Evolutionary conservation across 2,113 vertebrate species (phyloP).

Genomic region (Aphyosemion australe): DNA sequence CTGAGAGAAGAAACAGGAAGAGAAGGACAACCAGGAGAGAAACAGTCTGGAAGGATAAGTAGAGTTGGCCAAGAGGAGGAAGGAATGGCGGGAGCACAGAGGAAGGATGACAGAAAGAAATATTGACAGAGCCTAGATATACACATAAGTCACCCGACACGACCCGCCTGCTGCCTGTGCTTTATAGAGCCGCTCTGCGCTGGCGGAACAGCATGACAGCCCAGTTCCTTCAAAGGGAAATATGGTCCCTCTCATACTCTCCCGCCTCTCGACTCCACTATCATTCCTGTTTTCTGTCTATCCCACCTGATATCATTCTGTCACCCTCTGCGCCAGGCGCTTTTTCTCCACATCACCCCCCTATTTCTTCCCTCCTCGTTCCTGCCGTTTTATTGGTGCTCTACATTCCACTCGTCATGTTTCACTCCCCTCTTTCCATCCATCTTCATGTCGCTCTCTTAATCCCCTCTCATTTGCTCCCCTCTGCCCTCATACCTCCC

Average conservation of each 20-base stretch:
- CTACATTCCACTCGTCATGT: slow-evolving; percentile 72
- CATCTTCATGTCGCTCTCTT: slow-evolving; percentile 78
- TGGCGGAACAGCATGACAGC: slow-evolving; percentile 84
- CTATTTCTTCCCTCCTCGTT: slow-evolving; percentile 54
- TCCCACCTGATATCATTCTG: slow-evolving; percentile 83
- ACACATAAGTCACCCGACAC: slow-evolving; percentile 84
- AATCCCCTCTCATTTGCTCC: slow-evolving; percentile 77
- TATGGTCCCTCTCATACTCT: slow-evolving; percentile 76
- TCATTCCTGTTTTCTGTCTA: slow-evolving; percentile 77
- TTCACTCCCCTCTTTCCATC: slow-evolving; percentile 73
- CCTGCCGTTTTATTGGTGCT: slow-evolving; percentile 72
- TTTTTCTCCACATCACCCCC: slow-evolving; percentile 59
- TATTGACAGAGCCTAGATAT: slow-evolving; percentile 85
- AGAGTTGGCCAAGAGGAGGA: slow-evolving; percentile 30
- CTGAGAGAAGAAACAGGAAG: slow-evolving; percentile 15
- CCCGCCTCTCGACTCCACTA: slow-evolving; percentile 61
- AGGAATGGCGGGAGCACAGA: slow-evolving; percentile 49
- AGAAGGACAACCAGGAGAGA: slow-evolving; percentile 26
- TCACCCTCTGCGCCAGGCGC: slow-evolving; percentile 65
- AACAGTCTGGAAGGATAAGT: slow-evolving; percentile 15
- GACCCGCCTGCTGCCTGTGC: slow-evolving; percentile 74
- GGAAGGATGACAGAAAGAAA: slow-evolving; percentile 81
- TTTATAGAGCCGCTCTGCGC: slow-evolving; percentile 83
- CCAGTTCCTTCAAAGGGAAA: slow-evolving; percentile 85
- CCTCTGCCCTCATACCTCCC: slow-evolving; percentile 54